Conservation (phyloP, 2,797 vertebrate species). For the Nothura maculosa region DNA sequence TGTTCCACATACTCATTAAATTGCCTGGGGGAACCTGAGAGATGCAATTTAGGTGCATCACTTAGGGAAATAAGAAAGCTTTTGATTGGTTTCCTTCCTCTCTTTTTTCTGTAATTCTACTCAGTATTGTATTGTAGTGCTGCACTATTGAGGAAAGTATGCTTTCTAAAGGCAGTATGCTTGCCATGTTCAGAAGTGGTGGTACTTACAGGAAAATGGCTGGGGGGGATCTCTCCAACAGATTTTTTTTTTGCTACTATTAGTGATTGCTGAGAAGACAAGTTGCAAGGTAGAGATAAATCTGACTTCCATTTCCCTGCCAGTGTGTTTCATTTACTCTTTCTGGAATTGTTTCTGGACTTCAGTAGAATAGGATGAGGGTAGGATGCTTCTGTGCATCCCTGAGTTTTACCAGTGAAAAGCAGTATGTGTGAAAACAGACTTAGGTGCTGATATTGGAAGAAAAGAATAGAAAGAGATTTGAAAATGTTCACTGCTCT, state of each 20-base stretch:
- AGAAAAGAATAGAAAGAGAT: not conserved
- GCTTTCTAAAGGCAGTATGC: not conserved
- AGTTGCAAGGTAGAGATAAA: not conserved
- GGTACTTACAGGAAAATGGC: not conserved
- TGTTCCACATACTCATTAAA: constrained; percentile 27
- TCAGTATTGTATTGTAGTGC: not conserved
- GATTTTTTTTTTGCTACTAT: not conserved
- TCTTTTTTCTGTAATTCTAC: constrained; percentile 45
- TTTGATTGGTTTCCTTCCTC: constrained; percentile 27
- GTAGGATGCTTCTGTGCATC: not conserved
- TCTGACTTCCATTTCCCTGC: not conserved
- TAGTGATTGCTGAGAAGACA: not conserved
- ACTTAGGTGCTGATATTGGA: not conserved
- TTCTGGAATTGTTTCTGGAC: not conserved
- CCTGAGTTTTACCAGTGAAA: not conserved
- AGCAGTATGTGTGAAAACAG: not conserved
- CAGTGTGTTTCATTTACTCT: not conserved
- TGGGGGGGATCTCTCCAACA: not conserved
- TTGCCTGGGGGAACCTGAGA: constrained; percentile 42
- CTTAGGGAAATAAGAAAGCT: constrained; percentile 34
- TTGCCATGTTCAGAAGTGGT: not conserved
- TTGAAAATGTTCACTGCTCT: not conserved
- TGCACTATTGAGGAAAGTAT: not conserved
- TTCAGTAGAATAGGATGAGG: not conserved
- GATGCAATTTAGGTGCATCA: constrained; percentile 9